Conservation (phyloP, 1,140 invertebrate species). For the Vanessa tameamea region DNA sequence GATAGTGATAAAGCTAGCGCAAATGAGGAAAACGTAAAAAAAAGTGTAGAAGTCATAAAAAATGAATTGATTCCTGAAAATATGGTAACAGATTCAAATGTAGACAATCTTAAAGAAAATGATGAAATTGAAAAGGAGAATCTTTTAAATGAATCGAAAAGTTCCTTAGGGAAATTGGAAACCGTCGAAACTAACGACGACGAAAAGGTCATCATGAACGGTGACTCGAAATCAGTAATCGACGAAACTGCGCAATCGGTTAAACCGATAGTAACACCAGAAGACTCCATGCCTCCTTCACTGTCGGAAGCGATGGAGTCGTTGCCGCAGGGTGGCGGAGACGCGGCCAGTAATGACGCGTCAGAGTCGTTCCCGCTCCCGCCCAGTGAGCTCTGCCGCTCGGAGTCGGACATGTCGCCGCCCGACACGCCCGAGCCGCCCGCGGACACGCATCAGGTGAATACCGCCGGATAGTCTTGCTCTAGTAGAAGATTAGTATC, state of each 20-base stretch:
- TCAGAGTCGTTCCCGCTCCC: conserved; percentile 35
- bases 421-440: background rate
- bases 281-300: conserved; percentile 48
- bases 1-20: background rate
- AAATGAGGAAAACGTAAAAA: no score
- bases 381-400: conserved; percentile 43
- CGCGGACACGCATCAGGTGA: conserved; percentile 59
- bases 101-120: conserved; percentile 8
- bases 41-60: background rate
- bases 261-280: conserved; percentile 31
- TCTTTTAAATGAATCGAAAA: conserved; percentile 41
- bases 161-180: background rate
- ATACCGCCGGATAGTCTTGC: conserved; percentile 68
- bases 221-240: conserved; percentile 32
- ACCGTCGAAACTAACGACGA: conserved; percentile 7
- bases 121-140: conserved; percentile 37
- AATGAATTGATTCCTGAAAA: conserved; percentile 9
- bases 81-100: background rate
- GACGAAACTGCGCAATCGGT: conserved; percentile 11
- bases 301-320: background rate
- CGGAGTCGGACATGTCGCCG: background rate
- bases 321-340: background rate
- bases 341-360: conserved; percentile 1
- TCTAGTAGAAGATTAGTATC: conserved; percentile 69
- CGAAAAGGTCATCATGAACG: conserved; percentile 34